Conservation (phyloP, 2,113 vertebrate genomes). For the Notarius quadriscutis region DNA sequence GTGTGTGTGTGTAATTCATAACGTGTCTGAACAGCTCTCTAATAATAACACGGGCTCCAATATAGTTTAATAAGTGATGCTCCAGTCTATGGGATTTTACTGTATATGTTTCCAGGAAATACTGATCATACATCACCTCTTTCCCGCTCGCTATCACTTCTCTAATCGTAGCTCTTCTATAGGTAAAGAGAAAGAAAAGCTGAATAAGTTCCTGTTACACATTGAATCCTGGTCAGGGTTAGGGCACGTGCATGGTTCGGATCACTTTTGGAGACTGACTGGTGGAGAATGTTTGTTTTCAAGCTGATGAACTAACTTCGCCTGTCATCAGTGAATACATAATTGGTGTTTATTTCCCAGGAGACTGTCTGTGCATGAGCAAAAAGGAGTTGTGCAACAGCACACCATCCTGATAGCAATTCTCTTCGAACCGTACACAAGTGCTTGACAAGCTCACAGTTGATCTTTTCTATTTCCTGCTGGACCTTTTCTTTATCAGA, state of each 20-base stretch:
- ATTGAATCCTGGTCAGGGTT: not conserved
- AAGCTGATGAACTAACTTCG: slow-evolving; percentile 23
- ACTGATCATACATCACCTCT: not conserved
- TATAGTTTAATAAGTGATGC: slow-evolving; percentile 35
- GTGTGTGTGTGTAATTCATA: slow-evolving; percentile 45
- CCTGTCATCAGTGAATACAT: slow-evolving; percentile 23
- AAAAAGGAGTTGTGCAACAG: slow-evolving; percentile 8
- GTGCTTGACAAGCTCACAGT: slow-evolving; percentile 30
- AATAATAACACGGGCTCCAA: slow-evolving; percentile 39
- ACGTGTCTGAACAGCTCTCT: slow-evolving; percentile 40
- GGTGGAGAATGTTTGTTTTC: slow-evolving; percentile 1
- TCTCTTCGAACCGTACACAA: slow-evolving; percentile 12
- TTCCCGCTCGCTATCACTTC: not conserved
- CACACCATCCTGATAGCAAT: not conserved
- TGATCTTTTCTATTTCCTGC: not conserved
- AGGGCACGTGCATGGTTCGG: not conserved
- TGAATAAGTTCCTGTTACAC: not conserved
- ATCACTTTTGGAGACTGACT: slow-evolving; percentile 1
- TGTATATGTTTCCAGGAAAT: slow-evolving; percentile 34
- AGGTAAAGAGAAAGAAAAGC: not conserved
- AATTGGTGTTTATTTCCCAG: slow-evolving; percentile 34
- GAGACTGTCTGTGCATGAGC: slow-evolving; percentile 20
- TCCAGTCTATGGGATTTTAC: slow-evolving; percentile 24
- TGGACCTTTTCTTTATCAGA: slow-evolving; percentile 22
- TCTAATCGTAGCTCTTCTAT: slow-evolving; percentile 3